phyloP scores from a whole-genome alignment of 1,140 invertebrate genomes.

The Drosophila seguyi region DNA sequence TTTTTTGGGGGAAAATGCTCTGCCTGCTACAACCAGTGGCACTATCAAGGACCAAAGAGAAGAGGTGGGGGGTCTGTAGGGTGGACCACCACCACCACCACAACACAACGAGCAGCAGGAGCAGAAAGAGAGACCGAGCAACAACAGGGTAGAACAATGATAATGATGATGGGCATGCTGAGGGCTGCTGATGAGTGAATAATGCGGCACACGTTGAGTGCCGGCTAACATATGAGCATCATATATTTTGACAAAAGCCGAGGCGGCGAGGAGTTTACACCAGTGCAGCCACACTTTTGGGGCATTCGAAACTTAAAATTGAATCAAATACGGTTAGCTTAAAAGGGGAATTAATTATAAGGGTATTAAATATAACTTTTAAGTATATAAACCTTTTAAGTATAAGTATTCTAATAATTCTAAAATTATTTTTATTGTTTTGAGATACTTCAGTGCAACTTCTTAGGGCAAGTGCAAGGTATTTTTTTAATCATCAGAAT shows the following conservation, averaged over 20 bases:
- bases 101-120: slow-evolving; percentile 14
- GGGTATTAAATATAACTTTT: neutral
- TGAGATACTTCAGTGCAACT: neutral
- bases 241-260: slow-evolving; percentile 73
- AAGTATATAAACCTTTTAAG: too few species aligned
- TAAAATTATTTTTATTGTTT: neutral
- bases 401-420: neutral
- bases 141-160: slow-evolving; percentile 67
- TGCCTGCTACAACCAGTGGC: slow-evolving; percentile 21
- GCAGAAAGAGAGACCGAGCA: slow-evolving; percentile 14
- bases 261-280: slow-evolving; percentile 3
- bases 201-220: slow-evolving; percentile 76
- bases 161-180: slow-evolving; percentile 75
- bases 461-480: too few species aligned
- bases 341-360: too few species aligned
- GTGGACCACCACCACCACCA: slow-evolving; percentile 27
- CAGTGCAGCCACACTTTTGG: slow-evolving; percentile 3
- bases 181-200: slow-evolving; percentile 74
- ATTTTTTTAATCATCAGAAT: too few species aligned
- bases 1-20: neutral
- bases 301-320: neutral
- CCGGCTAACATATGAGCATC: slow-evolving; percentile 74
- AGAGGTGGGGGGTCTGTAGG: neutral
- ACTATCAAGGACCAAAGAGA: slow-evolving; percentile 36
- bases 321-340: neutral